Conservation (phyloP, 2,113 vertebrate genomes). For the Pangasianodon gigas region DNA sequence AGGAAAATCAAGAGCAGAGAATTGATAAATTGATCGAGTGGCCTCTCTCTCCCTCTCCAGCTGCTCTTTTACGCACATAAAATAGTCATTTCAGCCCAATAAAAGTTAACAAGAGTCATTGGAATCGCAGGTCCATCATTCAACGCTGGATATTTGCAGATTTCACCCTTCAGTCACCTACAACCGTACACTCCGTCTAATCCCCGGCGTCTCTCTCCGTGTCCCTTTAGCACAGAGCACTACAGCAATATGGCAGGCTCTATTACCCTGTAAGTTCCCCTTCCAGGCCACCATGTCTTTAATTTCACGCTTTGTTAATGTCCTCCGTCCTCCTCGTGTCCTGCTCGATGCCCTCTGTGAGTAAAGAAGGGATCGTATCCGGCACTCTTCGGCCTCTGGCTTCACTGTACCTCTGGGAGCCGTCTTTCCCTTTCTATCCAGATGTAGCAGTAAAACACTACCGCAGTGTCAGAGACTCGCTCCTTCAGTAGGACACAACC, state of each 20-base stretch:
- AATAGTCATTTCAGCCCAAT: background rate
- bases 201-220: conserved; percentile 14
- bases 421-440: conserved; percentile 51
- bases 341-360: conserved; percentile 44
- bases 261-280: conserved; percentile 65
- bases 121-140: conserved; percentile 43
- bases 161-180: background rate
- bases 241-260: conserved; percentile 72
- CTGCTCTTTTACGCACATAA: background rate
- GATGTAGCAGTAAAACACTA: conserved; percentile 10
- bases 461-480: conserved; percentile 23
- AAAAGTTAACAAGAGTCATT: background rate
- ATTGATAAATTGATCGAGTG: background rate
- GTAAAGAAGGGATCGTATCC: conserved; percentile 60
- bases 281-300: conserved; percentile 65
- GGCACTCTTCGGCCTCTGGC: conserved; percentile 57
- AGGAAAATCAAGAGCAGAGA: background rate
- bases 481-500: conserved; percentile 11
- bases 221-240: conserved; percentile 73
- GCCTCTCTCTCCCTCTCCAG: background rate
- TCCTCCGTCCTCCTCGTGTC: conserved; percentile 50
- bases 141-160: background rate
- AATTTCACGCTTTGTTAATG: conserved; percentile 80
- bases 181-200: background rate
- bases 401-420: conserved; percentile 47